A percentile compares a stretch with the other conserved stretches of the same genome.
These are phyloP conservation scores for Ptychoptera albimana DNA, from an alignment of 2,888 invertebrate genomes.

Conservation along the genomic window DNA sequence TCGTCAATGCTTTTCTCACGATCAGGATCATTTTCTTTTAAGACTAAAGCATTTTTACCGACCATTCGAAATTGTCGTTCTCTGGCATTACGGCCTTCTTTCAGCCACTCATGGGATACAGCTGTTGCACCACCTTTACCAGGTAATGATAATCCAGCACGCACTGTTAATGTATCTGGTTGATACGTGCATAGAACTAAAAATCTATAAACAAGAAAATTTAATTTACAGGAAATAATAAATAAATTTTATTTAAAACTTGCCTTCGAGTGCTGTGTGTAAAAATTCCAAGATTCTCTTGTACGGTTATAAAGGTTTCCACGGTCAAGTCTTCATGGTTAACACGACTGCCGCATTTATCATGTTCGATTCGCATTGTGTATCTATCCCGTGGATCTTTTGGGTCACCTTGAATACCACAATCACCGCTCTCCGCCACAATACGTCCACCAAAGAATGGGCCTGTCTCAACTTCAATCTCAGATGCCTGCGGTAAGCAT, in stretches of 20 bases:
- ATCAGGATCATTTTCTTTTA: conserved; percentile 16
- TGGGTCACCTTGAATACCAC: conserved; percentile 58
- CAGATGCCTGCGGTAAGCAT: conserved; percentile 63
- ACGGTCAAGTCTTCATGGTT: conserved; percentile 55
- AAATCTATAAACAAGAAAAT: conserved; percentile 34
- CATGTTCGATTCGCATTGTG: conserved; percentile 56
- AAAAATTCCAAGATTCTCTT: conserved; percentile 66
- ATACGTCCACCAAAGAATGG: conserved; percentile 67
- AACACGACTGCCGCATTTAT: conserved; percentile 55
- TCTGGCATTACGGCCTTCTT: conserved; percentile 23
- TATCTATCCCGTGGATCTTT: conserved; percentile 56
- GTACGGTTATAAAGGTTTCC: conserved; percentile 67
- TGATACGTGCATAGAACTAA: conserved; percentile 67
- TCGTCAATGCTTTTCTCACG: conserved; percentile 4
- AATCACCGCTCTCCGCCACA: conserved; percentile 53
- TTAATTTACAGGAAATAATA: neutral
- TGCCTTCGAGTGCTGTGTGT: conserved; percentile 63
- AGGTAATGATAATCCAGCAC: conserved; percentile 59
- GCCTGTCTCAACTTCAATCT: conserved; percentile 69
- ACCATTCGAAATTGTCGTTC: conserved; percentile 26
- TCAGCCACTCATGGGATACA: conserved; percentile 10
- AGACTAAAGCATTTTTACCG: conserved; percentile 24
- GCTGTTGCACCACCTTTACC: conserved; percentile 35
- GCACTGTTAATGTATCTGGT: conserved; percentile 64
- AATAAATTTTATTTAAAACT: conserved; percentile 11